phyloP scores from a whole-genome alignment of 2,888 invertebrate species.

The Parochlus steinenii region DNA sequence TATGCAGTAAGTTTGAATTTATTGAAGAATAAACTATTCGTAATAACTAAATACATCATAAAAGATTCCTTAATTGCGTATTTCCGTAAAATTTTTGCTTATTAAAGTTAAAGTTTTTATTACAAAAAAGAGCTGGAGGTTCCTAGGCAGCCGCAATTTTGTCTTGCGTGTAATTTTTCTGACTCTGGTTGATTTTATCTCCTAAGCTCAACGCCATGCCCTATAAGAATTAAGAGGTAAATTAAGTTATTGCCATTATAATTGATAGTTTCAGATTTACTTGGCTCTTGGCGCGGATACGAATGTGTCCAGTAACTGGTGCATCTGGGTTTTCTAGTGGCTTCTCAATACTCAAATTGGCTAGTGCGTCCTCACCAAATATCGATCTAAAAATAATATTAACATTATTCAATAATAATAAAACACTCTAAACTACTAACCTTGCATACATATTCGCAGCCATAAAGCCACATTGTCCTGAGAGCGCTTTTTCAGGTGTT shows the following conservation, averaged over 20 bases:
- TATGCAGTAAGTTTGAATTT: no score
- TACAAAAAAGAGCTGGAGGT: no score
- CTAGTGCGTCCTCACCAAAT: constrained; percentile 96
- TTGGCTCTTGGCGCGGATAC: constrained; percentile 97
- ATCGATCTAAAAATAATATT: constrained; percentile 47
- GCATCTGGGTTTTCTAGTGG: constrained; percentile 72
- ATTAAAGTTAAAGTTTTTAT: no score
- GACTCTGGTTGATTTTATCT: constrained; percentile 92
- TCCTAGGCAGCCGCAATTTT: constrained; percentile 29
- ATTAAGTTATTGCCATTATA: constrained; percentile 9
- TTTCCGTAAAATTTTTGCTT: no score
- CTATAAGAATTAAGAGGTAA: constrained; percentile 32
- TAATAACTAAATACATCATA: no score
- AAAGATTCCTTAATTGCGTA: no score
- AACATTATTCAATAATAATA: not conserved
- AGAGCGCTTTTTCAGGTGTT: constrained; percentile 90
- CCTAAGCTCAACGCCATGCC: constrained; percentile 98
- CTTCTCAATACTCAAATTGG: constrained; percentile 96
- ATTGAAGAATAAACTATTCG: no score
- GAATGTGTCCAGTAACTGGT: constrained; percentile 89
- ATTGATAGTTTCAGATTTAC: constrained; percentile 30
- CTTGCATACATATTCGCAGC: constrained; percentile 97
- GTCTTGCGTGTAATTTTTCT: constrained; percentile 46
- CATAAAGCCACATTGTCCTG: constrained; percentile 98
- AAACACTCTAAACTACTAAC: constrained; percentile 18